Base-by-base conservation (phyloP, 2,113 vertebrate genomes). In the Heterotis niloticus region DNA sequence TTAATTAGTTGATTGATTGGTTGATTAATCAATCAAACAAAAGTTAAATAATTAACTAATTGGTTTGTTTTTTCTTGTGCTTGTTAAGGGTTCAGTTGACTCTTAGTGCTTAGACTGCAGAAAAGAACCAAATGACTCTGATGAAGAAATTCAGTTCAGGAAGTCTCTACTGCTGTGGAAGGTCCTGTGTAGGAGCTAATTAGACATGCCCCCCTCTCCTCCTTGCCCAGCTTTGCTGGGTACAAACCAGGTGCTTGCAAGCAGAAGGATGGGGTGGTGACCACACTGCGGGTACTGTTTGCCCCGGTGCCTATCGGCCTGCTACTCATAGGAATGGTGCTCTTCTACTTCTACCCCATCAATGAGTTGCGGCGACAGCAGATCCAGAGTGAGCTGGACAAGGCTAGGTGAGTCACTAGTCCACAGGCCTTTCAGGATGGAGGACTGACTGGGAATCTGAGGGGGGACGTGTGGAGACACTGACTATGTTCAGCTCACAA, bases 191-290 rank as follows among this genome's bases (percentile, higher is more conserved):
- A 24, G 2, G 18, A 12, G 29, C 18, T 64, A 60, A 17, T 71
- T 66, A 34, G 34, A 13, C 10, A 12, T 64, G 5, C 23, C 13
- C 54, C 77, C 5, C 16, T 44, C 10, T 20, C 60, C 29, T n/a
- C n/a, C n/a, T n/a, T n/a, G n/a, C n/a, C 60, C 9, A 92, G 90
- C 56, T 92, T 89, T 82, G 90, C 85, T 81, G 91, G 90, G 29
- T 92, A 91, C 81, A 70, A 0, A 0, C 66, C 89, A 29, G 83
- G 84, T 7, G 80, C 74, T 67, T 91, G 90, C 83, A 76, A 0
- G 0, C 80, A 83, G 56, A 83, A 85, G 17, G 23, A 74, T 11
- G 11, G 34, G 0, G 82, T 91, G 75, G 76, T 85, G 80, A 74
- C 78, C 14, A 67, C 85, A 0, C 83, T 92, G 80, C 56, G 54